Evolutionary conservation across 53 echinoderm and acorn worm genomes (phyloP).

Genomic region (Holothuria scabra): DNA sequence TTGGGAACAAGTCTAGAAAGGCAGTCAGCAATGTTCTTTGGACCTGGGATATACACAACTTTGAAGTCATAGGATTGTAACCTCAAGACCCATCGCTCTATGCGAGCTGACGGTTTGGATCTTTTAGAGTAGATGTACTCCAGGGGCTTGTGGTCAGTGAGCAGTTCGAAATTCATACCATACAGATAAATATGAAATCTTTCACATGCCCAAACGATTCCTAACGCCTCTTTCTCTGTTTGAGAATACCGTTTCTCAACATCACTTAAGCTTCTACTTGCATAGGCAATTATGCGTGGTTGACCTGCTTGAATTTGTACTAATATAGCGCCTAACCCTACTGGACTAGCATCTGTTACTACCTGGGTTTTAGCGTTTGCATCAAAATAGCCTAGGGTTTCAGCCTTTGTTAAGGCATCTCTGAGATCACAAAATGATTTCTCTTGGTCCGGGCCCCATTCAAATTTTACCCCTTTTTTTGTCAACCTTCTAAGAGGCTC

Average conservation of each 20-base stretch:
- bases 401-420: slow-evolving; percentile 23
- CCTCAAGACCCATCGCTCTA: slow-evolving; percentile 60
- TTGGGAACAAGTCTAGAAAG: slow-evolving; percentile 49
- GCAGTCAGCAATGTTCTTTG: slow-evolving; percentile 57
- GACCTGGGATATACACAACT: slow-evolving; percentile 60
- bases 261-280: slow-evolving; percentile 49
- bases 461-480: slow-evolving; percentile 12
- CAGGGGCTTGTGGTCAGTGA: slow-evolving; percentile 65
- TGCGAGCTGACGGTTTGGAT: slow-evolving; percentile 62
- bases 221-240: slow-evolving; percentile 64
- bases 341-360: slow-evolving; percentile 54
- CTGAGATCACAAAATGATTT: slow-evolving; percentile 14
- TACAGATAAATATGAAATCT: slow-evolving; percentile 49
- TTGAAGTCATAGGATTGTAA: slow-evolving; percentile 60
- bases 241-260: slow-evolving; percentile 59
- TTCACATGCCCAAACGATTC: slow-evolving; percentile 63
- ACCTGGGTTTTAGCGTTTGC: slow-evolving; percentile 47
- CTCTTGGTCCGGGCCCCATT: background rate
- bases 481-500: slow-evolving; percentile 53
- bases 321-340: slow-evolving; percentile 54
- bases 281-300: slow-evolving; percentile 47
- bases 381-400: slow-evolving; percentile 48
- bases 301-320: slow-evolving; percentile 20
- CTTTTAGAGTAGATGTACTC: slow-evolving; percentile 54
- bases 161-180: slow-evolving; percentile 36